Percentiles rank a stretch among this genome's conserved stretches.
phyloP scores from a whole-genome alignment of 2,888 invertebrate species.

The Rosalia funebris region DNA sequence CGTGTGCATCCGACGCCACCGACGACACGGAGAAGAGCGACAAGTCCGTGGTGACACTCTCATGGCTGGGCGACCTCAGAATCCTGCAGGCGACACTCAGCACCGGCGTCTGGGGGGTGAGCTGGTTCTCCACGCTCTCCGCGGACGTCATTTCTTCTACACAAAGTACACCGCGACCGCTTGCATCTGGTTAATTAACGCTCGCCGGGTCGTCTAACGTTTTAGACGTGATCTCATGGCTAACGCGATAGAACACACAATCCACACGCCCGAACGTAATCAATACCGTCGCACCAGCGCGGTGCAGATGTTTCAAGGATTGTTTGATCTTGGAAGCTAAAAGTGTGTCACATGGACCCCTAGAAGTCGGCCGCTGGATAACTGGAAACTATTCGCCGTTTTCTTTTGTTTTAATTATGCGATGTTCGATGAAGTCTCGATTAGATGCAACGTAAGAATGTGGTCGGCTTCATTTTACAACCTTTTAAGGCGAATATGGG shows the following conservation, averaged over 20 bases:
- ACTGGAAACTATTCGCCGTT: neutral
- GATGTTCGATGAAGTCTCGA: too few species aligned
- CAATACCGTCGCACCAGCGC: constrained; percentile 47
- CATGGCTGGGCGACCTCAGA: constrained; percentile 82
- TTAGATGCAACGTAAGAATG: neutral
- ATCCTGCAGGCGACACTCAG: constrained; percentile 71
- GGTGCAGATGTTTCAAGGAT: constrained; percentile 36
- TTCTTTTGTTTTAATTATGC: neutral
- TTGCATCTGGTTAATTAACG: constrained; percentile 8
- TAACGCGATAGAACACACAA: constrained; percentile 1
- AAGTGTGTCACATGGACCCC: constrained; percentile 24
- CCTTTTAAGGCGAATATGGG: neutral
- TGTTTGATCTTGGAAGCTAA: constrained; percentile 32
- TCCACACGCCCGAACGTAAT: constrained; percentile 39
- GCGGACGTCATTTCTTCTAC: constrained; percentile 31
- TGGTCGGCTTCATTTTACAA: neutral
- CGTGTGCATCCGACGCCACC: constrained; percentile 67
- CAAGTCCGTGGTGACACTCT: constrained; percentile 84
- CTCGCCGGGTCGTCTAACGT: neutral
- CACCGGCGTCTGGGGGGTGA: constrained; percentile 64
- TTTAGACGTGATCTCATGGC: constrained; percentile 25
- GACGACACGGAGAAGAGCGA: constrained; percentile 79
- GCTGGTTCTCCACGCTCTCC: constrained; percentile 30
- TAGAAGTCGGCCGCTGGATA: neutral
- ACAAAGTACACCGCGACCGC: constrained; percentile 14